Conservation (phyloP, 2,888 invertebrate species). For the Rotaria sp. region DNA sequence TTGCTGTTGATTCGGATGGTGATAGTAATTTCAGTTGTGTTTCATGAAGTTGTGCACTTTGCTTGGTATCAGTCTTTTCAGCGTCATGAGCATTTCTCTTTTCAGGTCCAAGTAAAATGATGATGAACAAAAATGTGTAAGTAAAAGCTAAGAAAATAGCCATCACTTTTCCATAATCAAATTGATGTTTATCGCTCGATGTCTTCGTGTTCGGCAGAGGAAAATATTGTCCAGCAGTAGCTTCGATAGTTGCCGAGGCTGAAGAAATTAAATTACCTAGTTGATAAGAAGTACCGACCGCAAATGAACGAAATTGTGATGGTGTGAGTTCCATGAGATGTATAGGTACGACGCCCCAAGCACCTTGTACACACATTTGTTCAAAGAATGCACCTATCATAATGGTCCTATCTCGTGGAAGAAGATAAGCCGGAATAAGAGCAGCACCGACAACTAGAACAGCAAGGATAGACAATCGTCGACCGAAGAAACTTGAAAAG, state of each 20-base stretch:
- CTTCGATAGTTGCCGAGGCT: background rate
- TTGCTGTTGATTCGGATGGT: too few species aligned
- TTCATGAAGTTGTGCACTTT: too few species aligned
- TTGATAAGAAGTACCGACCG: background rate
- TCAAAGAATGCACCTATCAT: background rate
- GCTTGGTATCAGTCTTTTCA: background rate
- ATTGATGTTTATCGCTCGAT: background rate
- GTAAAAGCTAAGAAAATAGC: background rate
- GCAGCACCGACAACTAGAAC: background rate
- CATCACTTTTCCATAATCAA: background rate
- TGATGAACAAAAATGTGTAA: background rate
- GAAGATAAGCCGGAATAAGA: background rate
- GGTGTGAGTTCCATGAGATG: background rate
- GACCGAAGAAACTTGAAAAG: background rate
- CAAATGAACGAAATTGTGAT: background rate
- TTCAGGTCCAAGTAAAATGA: background rate
- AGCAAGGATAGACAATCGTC: background rate
- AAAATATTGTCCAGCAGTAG: background rate
- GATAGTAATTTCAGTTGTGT: too few species aligned
- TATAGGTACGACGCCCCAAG: constrained; percentile 14
- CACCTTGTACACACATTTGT: background rate
- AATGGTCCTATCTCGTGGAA: background rate
- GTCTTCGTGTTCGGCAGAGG: background rate
- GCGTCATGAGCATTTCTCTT: background rate
- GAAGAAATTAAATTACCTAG: background rate